These are phyloP conservation scores for Atrichornis clamosus DNA, from an alignment of 2,113 vertebrate species.

Conservation along the genomic window DNA sequence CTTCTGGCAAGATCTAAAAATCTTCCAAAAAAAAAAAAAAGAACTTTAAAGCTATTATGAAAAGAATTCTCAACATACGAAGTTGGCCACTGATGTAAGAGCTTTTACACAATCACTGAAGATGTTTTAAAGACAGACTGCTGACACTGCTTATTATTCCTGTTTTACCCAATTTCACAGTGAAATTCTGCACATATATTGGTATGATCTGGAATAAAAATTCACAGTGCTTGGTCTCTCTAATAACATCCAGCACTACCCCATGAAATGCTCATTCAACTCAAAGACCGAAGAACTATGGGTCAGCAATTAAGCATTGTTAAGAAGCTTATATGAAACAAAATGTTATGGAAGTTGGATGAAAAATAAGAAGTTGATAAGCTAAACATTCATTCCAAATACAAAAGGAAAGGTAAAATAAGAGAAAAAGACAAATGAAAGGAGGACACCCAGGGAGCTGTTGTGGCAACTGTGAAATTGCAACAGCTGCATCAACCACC, in stretches of 20 bases:
- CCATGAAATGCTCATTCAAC: not conserved
- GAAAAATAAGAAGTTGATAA: not conserved
- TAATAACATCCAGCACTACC: not conserved
- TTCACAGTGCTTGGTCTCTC: not conserved
- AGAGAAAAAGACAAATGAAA: not conserved
- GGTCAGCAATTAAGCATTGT: not conserved
- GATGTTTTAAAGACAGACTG: not conserved
- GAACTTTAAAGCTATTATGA: not conserved
- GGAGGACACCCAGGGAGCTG: not conserved
- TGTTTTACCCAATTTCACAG: not conserved
- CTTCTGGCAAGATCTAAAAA: not conserved
- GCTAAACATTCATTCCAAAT: not conserved
- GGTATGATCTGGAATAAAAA: not conserved
- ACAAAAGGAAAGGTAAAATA: not conserved
- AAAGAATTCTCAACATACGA: conserved; percentile 1
- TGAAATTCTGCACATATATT: not conserved
- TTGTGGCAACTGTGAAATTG: not conserved
- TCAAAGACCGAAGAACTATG: not conserved
- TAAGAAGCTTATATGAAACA: not conserved
- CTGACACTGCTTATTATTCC: not conserved
- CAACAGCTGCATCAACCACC: not conserved
- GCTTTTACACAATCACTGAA: not conserved
- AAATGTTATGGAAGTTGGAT: not conserved
- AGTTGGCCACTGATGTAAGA: not conserved
- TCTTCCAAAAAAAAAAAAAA: not conserved